phyloP scores from a whole-genome alignment of 1,140 invertebrate species.

The Antheraea mylitta region DNA sequence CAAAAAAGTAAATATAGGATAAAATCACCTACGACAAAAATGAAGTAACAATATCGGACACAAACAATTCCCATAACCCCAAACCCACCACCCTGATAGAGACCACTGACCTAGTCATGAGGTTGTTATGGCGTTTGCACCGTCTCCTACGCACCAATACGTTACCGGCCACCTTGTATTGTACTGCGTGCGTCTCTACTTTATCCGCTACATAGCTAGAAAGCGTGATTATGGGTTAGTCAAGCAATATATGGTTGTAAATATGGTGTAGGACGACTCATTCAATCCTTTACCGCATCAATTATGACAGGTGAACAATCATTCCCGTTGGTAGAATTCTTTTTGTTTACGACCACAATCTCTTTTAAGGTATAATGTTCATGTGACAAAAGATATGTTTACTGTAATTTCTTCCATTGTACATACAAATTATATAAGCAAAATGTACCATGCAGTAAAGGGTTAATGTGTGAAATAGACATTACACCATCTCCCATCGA shows the following conservation, averaged over 20 bases:
- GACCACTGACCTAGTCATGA: conserved; percentile 69
- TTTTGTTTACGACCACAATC: too few species aligned
- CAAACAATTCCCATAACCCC: conserved; percentile 14
- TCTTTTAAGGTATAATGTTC: too few species aligned
- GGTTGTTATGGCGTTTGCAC: conserved; percentile 69
- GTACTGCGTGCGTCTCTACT: conserved; percentile 78
- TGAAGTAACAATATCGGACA: conserved; percentile 12
- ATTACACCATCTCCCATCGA: too few species aligned
- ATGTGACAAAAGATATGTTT: too few species aligned
- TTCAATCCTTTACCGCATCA: not conserved
- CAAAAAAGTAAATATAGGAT: not conserved
- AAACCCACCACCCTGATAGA: conserved; percentile 15
- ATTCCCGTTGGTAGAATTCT: too few species aligned
- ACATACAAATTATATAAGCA: too few species aligned
- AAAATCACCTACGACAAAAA: not conserved
- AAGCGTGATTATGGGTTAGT: conserved; percentile 20
- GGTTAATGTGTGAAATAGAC: too few species aligned
- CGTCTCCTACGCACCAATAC: conserved; percentile 59
- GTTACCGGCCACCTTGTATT: conserved; percentile 79
- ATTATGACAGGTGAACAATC: not conserved
- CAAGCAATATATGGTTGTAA: not conserved
- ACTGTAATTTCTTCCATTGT: too few species aligned
- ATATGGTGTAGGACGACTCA: not conserved
- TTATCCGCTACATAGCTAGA: conserved; percentile 79
- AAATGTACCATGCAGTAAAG: too few species aligned